Evolutionary conservation across 92 coral and sea anemone species (phyloP), one percentile per base, ranked within the genome.

Genomic region (Phenganax stokvisi): DNA sequence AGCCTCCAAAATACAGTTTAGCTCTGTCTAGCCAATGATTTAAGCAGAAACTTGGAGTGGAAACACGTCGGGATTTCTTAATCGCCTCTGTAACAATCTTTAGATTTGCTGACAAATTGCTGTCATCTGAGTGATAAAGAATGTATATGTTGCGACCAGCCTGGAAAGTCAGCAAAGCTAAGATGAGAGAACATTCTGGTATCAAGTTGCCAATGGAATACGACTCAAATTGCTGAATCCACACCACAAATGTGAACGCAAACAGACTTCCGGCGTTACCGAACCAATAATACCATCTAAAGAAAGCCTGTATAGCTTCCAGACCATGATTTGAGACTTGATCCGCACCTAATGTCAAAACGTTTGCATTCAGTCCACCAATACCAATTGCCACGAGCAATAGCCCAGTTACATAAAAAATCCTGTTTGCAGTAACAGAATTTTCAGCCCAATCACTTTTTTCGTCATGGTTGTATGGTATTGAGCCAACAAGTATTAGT

Each of bases 231-330:
- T 94, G 97, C 37, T 94, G 98, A 3, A 94, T 87, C 16, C 76
- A 87, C 1, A 94, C 98, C 11, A 94, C 89, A 8, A 83, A 81
- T 37, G 98, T 90, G 73, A 88, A 85, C 0, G 98, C 90, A 51
- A 94, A 1, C 57, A 94, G 85, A 6, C 96, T 86, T 29, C 98
- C 98, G 61, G 90, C 85, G 86, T 94, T 94, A 30, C 90, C 89
- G 59, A 94, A 94, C 92, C 92, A 94, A 69, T 94, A 94, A 81
- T 90, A 94, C 97, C 98, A 94, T 88, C 89, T 94, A 66, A 92
- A 94, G 87, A 94, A 94, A 53, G 78, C 80, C 83, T 90, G 81
- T 8, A 77, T 88, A 5, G 94, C 96, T 8, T 85, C 85, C 8
- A 96, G 97, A 13, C 98, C 98, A 17, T 81, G 84, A 3, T 79